Base-by-base conservation (phyloP, 2,888 invertebrate genomes). In the Petrolisthes manimaculis region DNA sequence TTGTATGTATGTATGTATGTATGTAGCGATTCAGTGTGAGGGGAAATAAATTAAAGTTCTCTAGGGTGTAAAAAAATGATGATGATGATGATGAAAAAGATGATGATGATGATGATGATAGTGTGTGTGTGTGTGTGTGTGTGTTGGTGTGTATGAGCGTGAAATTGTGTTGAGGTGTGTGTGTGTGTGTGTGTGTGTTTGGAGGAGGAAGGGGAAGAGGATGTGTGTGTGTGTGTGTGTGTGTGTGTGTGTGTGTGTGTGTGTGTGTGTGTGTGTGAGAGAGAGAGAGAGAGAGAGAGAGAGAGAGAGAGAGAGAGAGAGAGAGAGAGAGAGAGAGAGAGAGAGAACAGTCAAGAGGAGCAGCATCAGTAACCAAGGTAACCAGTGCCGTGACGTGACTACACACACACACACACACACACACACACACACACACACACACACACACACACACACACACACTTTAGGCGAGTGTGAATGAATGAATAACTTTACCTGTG, bases 221-320 rank as follows among this genome's bases (percentile, higher is more conserved):
- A 14, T 9, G 61, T 14, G 4, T 14, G 51, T 51, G 71, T 51
- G 53, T 24, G 18, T 51, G 82, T 61, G 51, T 51, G 51, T 51
- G 51, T 8, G 24, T 24, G 21, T 56, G 24, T 24, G 9, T 56
- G n/a, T 56, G 21, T 56, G 56, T 56, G 53, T 77, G 37, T 61
- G 61, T 61, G 4, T 80, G 55, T 55, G 56, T 55, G 18, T 54
- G 14, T 80, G 54, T 53, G 54, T 5, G 37, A 0, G 80, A 54
- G 77, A 51, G 77, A 37, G 51, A 37, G 51, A 51, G 51, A 37
- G 51, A 51, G 77, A 37, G 77, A 77, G 74, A 77, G 77, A 37
- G 77, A 77, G 51, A 37, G 77, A 37, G 74, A 74, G 74, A 74
- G 74, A 74, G 74, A 74, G 74, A 74, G 74, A 74, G 74, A 74